Conservation (phyloP, 2,888 invertebrate species). For the Cryptocheilus praepositus region DNA sequence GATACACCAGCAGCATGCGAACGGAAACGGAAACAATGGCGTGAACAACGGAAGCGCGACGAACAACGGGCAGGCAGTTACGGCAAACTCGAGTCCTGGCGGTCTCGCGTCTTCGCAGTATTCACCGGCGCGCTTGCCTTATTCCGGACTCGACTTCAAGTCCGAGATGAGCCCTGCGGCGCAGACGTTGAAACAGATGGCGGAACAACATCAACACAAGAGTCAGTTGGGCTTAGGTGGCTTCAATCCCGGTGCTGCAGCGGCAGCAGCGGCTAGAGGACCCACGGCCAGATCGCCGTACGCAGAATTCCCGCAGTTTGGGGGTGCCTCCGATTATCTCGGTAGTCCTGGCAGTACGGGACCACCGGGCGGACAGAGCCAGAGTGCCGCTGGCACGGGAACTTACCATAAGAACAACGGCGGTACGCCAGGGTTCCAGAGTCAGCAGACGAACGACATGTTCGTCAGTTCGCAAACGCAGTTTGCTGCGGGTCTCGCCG, state of each 20-base stretch:
- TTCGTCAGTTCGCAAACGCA: conserved; percentile 63
- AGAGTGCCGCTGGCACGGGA: conserved; percentile 54
- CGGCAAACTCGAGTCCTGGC: conserved; percentile 69
- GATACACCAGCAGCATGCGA: conserved; percentile 62
- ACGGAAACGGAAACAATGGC: conserved; percentile 36
- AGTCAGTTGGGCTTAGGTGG: conserved; percentile 80
- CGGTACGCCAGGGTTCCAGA: conserved; percentile 43
- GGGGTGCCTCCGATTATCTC: conserved; percentile 74
- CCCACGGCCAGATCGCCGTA: conserved; percentile 78
- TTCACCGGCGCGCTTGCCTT: conserved; percentile 75
- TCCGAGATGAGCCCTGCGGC: conserved; percentile 92
- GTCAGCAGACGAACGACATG: conserved; percentile 63
- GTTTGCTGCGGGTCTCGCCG: conserved; percentile 59
- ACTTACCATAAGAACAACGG: conserved; percentile 71
- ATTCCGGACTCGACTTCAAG: conserved; percentile 76
- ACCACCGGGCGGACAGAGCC: conserved; percentile 60
- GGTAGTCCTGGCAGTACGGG: conserved; percentile 75
- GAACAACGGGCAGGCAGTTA: conserved; percentile 57
- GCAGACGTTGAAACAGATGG: conserved; percentile 97
- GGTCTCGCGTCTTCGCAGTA: conserved; percentile 76
- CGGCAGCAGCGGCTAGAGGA: conserved; percentile 73
- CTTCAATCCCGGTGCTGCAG: conserved; percentile 74
- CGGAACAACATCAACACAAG: conserved; percentile 96
- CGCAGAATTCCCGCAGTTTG: conserved; percentile 79
- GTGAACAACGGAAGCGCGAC: conserved; percentile 65